These are phyloP conservation scores for Holacanthella duospinosa DNA, from an alignment of 2,888 invertebrate species.

Conservation along the genomic window DNA sequence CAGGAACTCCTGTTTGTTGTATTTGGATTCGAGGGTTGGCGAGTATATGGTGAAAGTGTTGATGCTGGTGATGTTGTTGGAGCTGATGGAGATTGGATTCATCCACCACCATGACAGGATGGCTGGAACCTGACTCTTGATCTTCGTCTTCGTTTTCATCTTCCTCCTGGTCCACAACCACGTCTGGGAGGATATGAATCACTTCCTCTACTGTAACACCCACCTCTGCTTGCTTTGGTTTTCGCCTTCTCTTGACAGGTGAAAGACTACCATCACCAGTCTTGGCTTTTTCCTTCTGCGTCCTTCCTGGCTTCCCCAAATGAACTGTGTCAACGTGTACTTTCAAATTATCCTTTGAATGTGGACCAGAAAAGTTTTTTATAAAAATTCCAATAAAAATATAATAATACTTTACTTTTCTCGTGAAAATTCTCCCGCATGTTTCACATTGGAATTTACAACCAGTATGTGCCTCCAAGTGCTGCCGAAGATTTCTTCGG, in stretches of 20 bases:
- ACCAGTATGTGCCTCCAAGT: conserved; percentile 1
- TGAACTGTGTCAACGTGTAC: conserved; percentile 1
- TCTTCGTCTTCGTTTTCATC: neutral
- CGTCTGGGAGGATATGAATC: neutral
- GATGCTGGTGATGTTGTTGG: neutral
- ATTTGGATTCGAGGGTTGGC: neutral
- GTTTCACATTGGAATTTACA: conserved; percentile 2
- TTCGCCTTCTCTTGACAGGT: neutral
- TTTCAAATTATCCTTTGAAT: neutral
- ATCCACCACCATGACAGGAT: neutral
- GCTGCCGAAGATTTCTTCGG: neutral
- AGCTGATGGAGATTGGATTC: neutral
- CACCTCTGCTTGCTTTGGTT: neutral
- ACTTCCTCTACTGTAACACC: neutral
- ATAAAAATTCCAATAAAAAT: neutral
- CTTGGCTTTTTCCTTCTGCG: neutral
- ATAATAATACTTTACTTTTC: neutral
- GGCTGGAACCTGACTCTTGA: neutral
- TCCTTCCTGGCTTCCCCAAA: neutral
- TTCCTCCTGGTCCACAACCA: neutral
- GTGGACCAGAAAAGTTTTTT: neutral
- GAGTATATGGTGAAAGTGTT: neutral
- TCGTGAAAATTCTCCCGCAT: neutral
- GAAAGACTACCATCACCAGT: neutral
- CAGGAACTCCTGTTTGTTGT: neutral